Evolutionary conservation across 2,888 invertebrate genomes (phyloP), one percentile per base, ranked within the genome.

Genomic region (Yponomeuta malinellus): DNA sequence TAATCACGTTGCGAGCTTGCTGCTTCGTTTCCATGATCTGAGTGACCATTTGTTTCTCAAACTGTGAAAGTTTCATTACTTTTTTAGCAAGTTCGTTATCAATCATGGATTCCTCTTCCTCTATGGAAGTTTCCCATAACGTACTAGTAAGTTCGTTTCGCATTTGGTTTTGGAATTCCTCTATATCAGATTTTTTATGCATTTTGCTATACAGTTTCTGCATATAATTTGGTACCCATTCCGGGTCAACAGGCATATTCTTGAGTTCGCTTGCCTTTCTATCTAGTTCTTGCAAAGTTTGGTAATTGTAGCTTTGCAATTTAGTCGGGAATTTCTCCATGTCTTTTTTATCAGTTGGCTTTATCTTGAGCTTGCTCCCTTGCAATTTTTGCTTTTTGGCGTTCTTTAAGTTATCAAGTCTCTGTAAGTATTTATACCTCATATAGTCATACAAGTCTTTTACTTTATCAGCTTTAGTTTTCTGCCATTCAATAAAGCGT

Each of bases 31-130:
- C 94, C 82, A 93, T 93, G 72, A 95, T 84, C 83, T 94, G 94
- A 63, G 93, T 93, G 68, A 93, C 89, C 87, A 95, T 93, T 82
- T 94, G 94, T 79, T 95, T 95, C 78, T 95, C 95, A 80, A 94
- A 95, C 67, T 93, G 88, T 0, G 95, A 94, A 73, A 95, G 90
- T 76, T 93, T 93, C 80, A 94, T 82, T 5, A 95, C 89, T 76
- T 93, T 94, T 71, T 89, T 89, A 0, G 93, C 91, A 12, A 95
- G 83, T 15, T 89, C 85, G 66, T 84, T 83, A 74, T 94, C 93
- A 43, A 93, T 82, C 73, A 89, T 88, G 10, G 81, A 79, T 77
- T 94, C 93, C 81, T 94, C 93, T 77, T 93, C 90, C 31, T 83
- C 83, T 64, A 93, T 79, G 37, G 94, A 84, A 73, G 87, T 83